These are phyloP conservation scores for Hyppa rectilinea DNA, from an alignment of 2,888 invertebrate species.

Conservation along the genomic window DNA sequence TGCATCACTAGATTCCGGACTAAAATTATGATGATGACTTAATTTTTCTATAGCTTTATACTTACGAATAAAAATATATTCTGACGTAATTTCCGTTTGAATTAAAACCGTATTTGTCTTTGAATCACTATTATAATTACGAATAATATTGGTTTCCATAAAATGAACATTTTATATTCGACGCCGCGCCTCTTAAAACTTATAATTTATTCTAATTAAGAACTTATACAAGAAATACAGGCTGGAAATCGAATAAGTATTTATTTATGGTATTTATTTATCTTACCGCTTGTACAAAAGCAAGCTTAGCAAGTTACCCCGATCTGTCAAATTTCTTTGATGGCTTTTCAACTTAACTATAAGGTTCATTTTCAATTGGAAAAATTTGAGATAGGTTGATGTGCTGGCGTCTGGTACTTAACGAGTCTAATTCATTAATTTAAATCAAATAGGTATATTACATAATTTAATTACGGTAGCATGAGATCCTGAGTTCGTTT, in stretches of 20 bases:
- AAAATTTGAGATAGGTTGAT: too few relatives aligned
- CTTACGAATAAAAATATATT: not conserved
- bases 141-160: constrained; percentile 20
- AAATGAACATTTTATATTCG: constrained; percentile 32
- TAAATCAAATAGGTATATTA: not conserved
- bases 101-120: not conserved
- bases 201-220: constrained; percentile 47
- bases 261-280: constrained; percentile 16
- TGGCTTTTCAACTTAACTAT: too few relatives aligned
- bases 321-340: too few relatives aligned
- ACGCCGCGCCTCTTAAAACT: constrained; percentile 15
- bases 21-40: too few relatives aligned
- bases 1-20: too few relatives aligned
- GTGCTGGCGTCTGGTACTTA: too few relatives aligned
- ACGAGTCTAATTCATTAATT: not conserved
- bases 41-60: too few relatives aligned
- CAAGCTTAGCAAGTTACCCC: too few relatives aligned
- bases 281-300: constrained; percentile 5
- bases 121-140: not conserved
- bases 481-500: too few relatives aligned
- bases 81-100: not conserved
- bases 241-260: constrained; percentile 11
- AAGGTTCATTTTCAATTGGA: too few relatives aligned
- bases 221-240: constrained; percentile 26
- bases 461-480: too few relatives aligned